phyloP scores from a whole-genome alignment of 2,888 invertebrate genomes.

The Drosophila subquinaria region DNA sequence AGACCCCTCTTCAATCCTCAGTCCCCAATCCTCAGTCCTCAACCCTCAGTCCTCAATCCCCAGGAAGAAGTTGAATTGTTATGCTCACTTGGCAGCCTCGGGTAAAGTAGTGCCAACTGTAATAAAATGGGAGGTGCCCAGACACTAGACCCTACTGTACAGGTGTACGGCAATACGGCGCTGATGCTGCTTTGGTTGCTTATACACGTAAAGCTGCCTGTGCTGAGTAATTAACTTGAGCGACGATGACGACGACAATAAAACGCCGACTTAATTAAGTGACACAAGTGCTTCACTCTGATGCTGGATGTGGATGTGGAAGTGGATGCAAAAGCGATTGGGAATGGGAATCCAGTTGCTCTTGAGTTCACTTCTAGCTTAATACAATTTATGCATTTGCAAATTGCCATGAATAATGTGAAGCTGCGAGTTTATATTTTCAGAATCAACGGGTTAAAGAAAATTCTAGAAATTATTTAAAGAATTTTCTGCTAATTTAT shows the following conservation, averaged over 20 bases:
- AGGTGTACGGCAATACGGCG: slow-evolving; percentile 15
- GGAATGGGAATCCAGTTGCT: slow-evolving; percentile 6
- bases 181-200: slow-evolving; percentile 16
- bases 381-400: slow-evolving; percentile 41
- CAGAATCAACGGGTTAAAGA: background rate
- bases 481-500: background rate
- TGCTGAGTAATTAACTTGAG: slow-evolving; percentile 79
- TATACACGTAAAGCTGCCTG: slow-evolving; percentile 22
- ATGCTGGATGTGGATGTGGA: slow-evolving; percentile 26
- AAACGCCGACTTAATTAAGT: slow-evolving; percentile 80
- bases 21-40: background rate
- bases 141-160: slow-evolving; percentile 11
- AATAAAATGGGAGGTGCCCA: slow-evolving; percentile 36
- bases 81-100: slow-evolving; percentile 75
- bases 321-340: background rate
- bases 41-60: slow-evolving; percentile 1
- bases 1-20: slow-evolving; percentile 18
- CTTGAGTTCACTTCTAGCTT: slow-evolving; percentile 25
- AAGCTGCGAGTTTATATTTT: background rate
- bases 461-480: background rate
- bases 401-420: slow-evolving; percentile 28
- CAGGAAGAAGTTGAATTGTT: slow-evolving; percentile 64
- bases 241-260: slow-evolving; percentile 67
- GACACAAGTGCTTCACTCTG: slow-evolving; percentile 69
- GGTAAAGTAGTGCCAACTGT: slow-evolving; percentile 61